A percentile compares a stretch with the other conserved stretches of the same genome.
These are phyloP conservation scores for Digitonthophagus gazella DNA, from an alignment of 2,888 invertebrate genomes.

Conservation along the genomic window DNA sequence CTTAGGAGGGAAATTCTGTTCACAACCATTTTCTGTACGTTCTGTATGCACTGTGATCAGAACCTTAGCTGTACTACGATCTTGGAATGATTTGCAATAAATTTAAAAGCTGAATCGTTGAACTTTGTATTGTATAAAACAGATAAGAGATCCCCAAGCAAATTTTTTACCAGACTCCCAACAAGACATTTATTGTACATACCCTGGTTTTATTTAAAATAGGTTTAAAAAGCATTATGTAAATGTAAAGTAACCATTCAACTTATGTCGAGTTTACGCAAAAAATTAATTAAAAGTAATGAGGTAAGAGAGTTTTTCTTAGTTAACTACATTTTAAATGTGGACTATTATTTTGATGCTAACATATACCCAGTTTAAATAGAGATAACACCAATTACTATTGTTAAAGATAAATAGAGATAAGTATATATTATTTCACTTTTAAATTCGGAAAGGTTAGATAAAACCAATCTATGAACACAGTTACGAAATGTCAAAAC, in stretches of 20 bases:
- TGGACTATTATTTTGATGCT: background rate
- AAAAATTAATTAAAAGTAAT: no score
- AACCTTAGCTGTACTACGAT: background rate
- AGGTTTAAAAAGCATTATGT: background rate
- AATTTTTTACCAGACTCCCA: no score
- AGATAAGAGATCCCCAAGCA: background rate
- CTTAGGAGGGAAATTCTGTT: background rate
- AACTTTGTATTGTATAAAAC: background rate
- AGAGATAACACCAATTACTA: background rate
- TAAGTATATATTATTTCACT: background rate
- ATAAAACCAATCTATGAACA: background rate
- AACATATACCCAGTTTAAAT: background rate
- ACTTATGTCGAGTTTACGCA: no score
- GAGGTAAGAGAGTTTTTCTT: no score
- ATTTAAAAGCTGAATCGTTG: background rate
- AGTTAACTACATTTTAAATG: no score
- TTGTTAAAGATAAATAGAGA: background rate
- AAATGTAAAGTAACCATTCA: background rate
- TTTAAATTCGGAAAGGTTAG: background rate
- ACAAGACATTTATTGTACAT: no score
- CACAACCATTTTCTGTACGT: conserved; percentile 5
- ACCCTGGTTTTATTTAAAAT: no score
- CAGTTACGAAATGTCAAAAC: background rate
- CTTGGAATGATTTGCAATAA: background rate
- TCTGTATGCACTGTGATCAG: background rate